phyloP scores from a whole-genome alignment of 1,140 invertebrate genomes.

The Drosophila bifasciata region DNA sequence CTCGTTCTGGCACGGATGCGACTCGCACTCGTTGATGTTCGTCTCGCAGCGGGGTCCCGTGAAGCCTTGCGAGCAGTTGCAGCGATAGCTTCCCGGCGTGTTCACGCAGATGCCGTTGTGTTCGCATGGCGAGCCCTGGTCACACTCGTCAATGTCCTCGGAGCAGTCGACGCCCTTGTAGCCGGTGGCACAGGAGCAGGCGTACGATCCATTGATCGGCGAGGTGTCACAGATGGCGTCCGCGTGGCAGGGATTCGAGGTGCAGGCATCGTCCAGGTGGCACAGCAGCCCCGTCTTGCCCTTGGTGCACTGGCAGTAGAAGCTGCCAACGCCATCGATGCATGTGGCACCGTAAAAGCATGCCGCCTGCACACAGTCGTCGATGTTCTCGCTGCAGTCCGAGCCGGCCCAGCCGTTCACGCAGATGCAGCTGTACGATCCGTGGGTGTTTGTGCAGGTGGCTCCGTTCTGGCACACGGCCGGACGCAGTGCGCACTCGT shows the following conservation, averaged over 20 bases:
- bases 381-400: conserved; percentile 96
- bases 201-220: conserved; percentile 96
- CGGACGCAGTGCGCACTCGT: conserved; percentile 91
- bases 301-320: conserved; percentile 96
- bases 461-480: conserved; percentile 96
- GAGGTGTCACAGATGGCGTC: conserved; percentile 98
- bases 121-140: conserved; percentile 96
- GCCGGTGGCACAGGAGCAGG: conserved; percentile 96
- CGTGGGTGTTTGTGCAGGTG: conserved; percentile 95
- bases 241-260: conserved; percentile 97
- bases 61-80: conserved; percentile 96
- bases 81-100: conserved; percentile 96
- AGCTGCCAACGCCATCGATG: conserved; percentile 96
- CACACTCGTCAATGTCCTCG: conserved; percentile 97
- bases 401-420: conserved; percentile 97
- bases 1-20: conserved; percentile 96
- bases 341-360: conserved; percentile 99
- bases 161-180: conserved; percentile 96
- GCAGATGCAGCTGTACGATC: conserved; percentile 97
- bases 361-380: conserved; percentile 95
- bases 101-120: conserved; percentile 97
- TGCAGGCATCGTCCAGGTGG: conserved; percentile 98
- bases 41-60: conserved; percentile 95
- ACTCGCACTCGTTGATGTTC: conserved; percentile 97
- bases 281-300: conserved; percentile 97